Percentiles rank a stretch among this genome's conserved stretches.
Conservation (phyloP, 1,140 invertebrate species). For the Planococcus citri region DNA sequence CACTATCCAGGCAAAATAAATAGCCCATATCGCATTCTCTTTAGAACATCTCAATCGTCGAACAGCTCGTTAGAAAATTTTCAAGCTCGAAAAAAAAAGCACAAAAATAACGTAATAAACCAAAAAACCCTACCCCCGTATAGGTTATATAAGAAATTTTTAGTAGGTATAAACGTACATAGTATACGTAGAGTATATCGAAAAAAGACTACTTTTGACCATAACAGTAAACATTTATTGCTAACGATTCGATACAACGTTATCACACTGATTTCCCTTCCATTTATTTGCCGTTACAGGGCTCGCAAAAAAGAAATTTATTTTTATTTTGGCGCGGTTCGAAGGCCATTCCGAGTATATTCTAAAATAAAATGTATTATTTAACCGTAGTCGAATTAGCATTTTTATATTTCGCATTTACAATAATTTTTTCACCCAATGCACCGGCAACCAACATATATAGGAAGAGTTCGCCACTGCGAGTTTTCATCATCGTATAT, state of each 20-base stretch:
- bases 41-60: too few species aligned
- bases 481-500: too few species aligned
- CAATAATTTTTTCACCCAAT: too few species aligned
- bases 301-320: background rate
- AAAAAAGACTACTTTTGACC: conserved; percentile 7
- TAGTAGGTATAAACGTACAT: conserved; percentile 14
- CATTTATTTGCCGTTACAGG: conserved; percentile 4
- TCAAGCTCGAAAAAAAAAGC: too few species aligned
- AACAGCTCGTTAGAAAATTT: too few species aligned
- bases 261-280: conserved; percentile 17
- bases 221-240: conserved; percentile 18
- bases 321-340: conserved; percentile 12
- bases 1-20: too few species aligned
- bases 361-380: conserved; percentile 17
- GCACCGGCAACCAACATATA: too few species aligned
- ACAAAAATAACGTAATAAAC: too few species aligned
- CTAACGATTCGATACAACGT: conserved; percentile 14
- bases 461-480: too few species aligned
- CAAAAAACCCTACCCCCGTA: too few species aligned
- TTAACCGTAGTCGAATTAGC: background rate
- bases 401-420: conserved; percentile 13
- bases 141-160: background rate
- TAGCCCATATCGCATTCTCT: too few species aligned
- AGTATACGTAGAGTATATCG: too few species aligned
- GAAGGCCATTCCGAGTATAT: background rate